Percentiles rank a stretch among this genome's conserved stretches.
Conservation (phyloP, 2,888 invertebrate species). For the Drosophila pseudotakahashii region DNA sequence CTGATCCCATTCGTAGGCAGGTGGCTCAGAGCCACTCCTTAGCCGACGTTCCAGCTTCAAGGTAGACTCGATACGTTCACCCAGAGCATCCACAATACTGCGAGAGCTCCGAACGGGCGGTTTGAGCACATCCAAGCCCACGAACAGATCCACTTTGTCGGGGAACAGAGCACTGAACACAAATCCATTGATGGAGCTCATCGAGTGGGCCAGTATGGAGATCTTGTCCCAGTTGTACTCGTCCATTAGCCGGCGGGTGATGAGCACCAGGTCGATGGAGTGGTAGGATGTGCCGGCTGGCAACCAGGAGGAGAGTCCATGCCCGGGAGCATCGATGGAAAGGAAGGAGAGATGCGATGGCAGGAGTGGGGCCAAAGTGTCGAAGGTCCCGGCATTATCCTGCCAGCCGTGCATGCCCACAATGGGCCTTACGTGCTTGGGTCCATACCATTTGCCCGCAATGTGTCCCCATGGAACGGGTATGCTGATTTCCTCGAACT, state of each 20-base stretch:
- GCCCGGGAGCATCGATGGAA: constrained; percentile 89
- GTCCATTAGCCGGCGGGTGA: constrained; percentile 86
- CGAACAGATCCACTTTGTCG: constrained; percentile 84
- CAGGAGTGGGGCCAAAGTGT: constrained; percentile 88
- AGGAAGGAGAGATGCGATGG: constrained; percentile 85
- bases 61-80: constrained; percentile 84
- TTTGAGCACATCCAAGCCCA: constrained; percentile 81
- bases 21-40: constrained; percentile 85
- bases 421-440: constrained; percentile 87
- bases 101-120: constrained; percentile 68
- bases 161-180: constrained; percentile 87
- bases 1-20: constrained; percentile 87
- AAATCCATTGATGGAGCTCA: constrained; percentile 87
- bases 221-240: constrained; percentile 89
- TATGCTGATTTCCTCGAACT: constrained; percentile 88
- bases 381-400: constrained; percentile 89
- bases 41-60: constrained; percentile 83
- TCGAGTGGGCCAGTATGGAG: constrained; percentile 88
- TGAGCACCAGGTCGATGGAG: constrained; percentile 83
- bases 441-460: constrained; percentile 90
- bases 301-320: constrained; percentile 89
- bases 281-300: constrained; percentile 87
- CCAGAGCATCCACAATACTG: constrained; percentile 71
- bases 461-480: constrained; percentile 89
- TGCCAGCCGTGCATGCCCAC: constrained; percentile 91